Conservation (phyloP, 2,113 vertebrate genomes). For the Camelus dromedarius region DNA sequence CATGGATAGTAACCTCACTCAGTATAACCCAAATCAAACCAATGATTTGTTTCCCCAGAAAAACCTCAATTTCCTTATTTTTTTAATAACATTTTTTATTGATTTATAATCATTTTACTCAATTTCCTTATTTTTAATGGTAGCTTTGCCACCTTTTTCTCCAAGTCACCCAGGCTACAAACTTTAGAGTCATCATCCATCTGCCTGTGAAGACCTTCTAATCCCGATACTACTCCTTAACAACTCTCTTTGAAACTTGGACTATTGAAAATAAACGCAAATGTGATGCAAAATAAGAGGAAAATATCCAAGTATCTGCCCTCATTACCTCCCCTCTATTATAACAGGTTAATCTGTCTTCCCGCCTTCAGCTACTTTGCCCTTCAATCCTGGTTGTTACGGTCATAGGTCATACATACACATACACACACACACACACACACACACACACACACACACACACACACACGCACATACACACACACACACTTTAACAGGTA, state of each 20-base stretch:
- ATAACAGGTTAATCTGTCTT: neutral
- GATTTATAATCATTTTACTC: neutral
- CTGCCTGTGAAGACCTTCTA: neutral
- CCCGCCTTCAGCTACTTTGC: neutral
- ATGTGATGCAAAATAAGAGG: constrained; percentile 9
- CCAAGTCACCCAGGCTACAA: constrained; percentile 7
- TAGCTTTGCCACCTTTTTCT: neutral
- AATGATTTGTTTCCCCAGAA: constrained; percentile 8
- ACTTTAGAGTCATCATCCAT: neutral
- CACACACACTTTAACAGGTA: neutral
- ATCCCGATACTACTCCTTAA: neutral
- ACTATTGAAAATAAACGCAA: neutral
- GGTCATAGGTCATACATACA: neutral
- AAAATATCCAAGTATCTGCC: constrained; percentile 9
- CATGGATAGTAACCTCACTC: neutral
- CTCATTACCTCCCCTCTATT: neutral
- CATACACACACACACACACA: neutral
- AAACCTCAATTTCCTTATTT: constrained; percentile 2
- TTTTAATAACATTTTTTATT: neutral
- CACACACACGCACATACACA: neutral
- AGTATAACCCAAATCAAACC: constrained; percentile 7
- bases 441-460: neutral
- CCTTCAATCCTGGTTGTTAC: neutral
- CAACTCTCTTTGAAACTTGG: neutral
- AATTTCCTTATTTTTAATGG: constrained; percentile 27